Base-by-base conservation (phyloP, 1,140 invertebrate species). In the Brachystomella parvula region DNA sequence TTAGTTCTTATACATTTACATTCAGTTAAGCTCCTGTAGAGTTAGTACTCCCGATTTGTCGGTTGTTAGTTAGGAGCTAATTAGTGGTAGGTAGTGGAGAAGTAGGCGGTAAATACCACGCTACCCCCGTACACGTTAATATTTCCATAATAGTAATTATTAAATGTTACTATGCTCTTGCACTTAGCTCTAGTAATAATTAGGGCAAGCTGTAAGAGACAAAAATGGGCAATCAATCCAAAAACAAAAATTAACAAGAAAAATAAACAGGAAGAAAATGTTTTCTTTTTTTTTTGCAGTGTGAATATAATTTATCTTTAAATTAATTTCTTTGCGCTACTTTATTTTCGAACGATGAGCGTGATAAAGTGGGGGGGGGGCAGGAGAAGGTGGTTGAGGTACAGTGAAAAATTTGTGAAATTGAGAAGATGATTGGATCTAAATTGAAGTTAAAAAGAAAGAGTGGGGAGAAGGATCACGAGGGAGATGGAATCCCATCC, bases 221-320 rank as follows among this genome's bases (percentile, higher is more conserved):
- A 67, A n/a, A 66, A 70, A 63, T 61, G 65, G 65, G 65, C 65
- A 67, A 70, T 67, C 65, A 67, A 70, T 66, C 66, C 63, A 56
- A 65, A 67, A 70, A 67, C 65, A 67, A 69, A 60, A 63, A 65
- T 62, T 68, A 65, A n/a, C n/a, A n/a, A n/a, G n/a, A 53, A 53
- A 53, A 53, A 53, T 19, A 53, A 53, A 19, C 49, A 19, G 12
- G 24, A 24, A 53, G 12, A 15, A 9, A 53, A 53, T 39, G 35
- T 39, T 39, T 39, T 39, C 35, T 39, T 71, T 71, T 72, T 63
- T 67, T 69, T 72, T 69, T 69, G 57, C 71, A 67, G 60, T 68
- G 61, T 58, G 39, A 63, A 64, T 47, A 12, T 21, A 3, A 32
- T 24, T 58, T 21, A 65, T 6, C 1, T 26, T 28, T 59, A 59